A percentile compares a stretch with the other conserved stretches of the same genome.
These are phyloP conservation scores for Pyrrhopygopsis socrates DNA, from an alignment of 2,888 invertebrate genomes.

Conservation along the genomic window DNA sequence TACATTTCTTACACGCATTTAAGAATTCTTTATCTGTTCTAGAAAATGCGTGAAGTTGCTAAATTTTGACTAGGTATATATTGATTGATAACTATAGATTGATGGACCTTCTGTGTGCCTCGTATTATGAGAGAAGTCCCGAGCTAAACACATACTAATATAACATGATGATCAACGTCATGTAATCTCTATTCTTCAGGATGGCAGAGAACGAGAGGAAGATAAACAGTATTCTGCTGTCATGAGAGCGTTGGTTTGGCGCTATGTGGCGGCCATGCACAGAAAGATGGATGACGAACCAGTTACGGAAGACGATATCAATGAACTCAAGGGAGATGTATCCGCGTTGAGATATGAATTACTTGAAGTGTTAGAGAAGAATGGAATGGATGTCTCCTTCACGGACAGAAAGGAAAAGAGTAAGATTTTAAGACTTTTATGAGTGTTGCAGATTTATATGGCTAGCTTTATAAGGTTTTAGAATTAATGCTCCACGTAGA, in stretches of 20 bases:
- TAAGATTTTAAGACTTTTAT: slow-evolving; percentile 93
- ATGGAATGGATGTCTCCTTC: slow-evolving; percentile 98
- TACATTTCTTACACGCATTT: too few species aligned
- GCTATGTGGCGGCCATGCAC: slow-evolving; percentile 99
- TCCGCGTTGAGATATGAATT: slow-evolving; percentile 99
- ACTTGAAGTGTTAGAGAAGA: slow-evolving; percentile 98
- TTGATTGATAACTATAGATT: too few species aligned
- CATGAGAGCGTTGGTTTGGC: slow-evolving; percentile 99
- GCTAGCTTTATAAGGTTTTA: too few species aligned
- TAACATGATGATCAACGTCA: background rate
- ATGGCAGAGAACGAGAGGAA: slow-evolving; percentile 96
- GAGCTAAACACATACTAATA: too few species aligned
- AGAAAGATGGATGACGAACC: slow-evolving; percentile 98
- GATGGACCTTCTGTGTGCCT: too few species aligned
- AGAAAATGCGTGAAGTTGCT: too few species aligned
- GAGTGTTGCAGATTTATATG: too few species aligned
- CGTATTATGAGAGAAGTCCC: too few species aligned
- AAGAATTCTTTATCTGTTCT: too few species aligned
- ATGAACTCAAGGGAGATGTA: slow-evolving; percentile 99
- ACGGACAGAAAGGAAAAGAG: slow-evolving; percentile 97
- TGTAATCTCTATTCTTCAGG: slow-evolving; percentile 87
- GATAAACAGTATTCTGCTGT: slow-evolving; percentile 98
- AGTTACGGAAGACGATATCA: slow-evolving; percentile 99
- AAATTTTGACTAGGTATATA: too few species aligned
- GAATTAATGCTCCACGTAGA: too few species aligned